Evolutionary conservation across 2,113 vertebrate genomes (phyloP), one percentile per base, ranked within the genome.

Genomic region (Tonatia bakeri): DNA sequence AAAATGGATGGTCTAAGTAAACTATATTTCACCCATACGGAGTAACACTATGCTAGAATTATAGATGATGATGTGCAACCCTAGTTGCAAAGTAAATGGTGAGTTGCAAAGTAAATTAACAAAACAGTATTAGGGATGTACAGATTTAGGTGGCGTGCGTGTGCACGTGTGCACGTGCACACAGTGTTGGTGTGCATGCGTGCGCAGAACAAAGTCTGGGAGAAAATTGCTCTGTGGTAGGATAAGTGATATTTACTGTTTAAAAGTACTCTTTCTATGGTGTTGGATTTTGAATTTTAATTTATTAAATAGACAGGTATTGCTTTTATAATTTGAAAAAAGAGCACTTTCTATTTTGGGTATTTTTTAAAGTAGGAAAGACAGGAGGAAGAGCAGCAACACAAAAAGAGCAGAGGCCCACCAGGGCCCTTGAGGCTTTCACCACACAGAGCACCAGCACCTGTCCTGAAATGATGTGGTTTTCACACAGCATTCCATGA

Each of bases 381-480:
- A 52, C 7, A 17, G n/a, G 9, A 38, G 15, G 64, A 26, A 14
- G 7, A 50, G 43, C 13, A 54, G 43, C 26, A 54, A n/a, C 9
- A 20, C 1, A 50, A 84, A 19, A 80, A 70, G 72, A 43, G 31
- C 28, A 67, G 56, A 73, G 20, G 20, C 83, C 38, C 10, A 16
- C 19, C 24, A 28, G n/a, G 13, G 31, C 2, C 67, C 75, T 19
- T 0, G 0, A 47, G 24, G 26, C 1, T 54, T 13, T 45, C 31
- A 11, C 20, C 1, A 19, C 14, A 65, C 24, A 64, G 33, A 86
- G 47, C 19, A 7, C 26, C 20, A 31, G 7, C 38, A 28, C 16
- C 4, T 10, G 2, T 52, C 36, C 4, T 2, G 0, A 52, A 69
- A n/a, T 1, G 2, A 13, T 10, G 54, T 65, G 36, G 31, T 45